Percentiles rank a stretch among this genome's conserved stretches.
Evolutionary conservation across 2,113 vertebrate genomes (phyloP).

Genomic region (Callipepla californica): DNA sequence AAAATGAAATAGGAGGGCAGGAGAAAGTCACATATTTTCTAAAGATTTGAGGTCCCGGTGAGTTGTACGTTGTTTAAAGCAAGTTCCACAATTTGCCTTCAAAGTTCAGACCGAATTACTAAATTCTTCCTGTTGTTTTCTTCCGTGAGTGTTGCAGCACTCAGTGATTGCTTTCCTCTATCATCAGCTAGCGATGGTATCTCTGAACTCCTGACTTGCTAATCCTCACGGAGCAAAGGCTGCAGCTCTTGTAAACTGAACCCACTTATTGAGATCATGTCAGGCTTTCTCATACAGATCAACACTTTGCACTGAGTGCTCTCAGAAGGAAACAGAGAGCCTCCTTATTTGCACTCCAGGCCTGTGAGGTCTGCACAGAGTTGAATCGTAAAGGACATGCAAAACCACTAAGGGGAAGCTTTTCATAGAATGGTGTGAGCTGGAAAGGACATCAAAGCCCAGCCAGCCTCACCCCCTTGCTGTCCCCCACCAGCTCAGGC

Average conservation of each 20-base stretch:
- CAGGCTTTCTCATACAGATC: not conserved
- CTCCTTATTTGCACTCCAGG: not conserved
- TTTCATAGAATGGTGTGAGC: too few relatives aligned
- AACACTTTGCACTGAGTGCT: not conserved
- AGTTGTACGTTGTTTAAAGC: not conserved
- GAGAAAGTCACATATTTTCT: not conserved
- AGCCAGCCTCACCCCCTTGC: too few relatives aligned
- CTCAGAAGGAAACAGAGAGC: not conserved
- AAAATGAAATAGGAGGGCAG: not conserved
- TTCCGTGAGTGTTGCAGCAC: not conserved
- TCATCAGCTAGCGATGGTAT: accelerated
- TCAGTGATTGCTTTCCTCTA: not conserved
- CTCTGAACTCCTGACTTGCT: not conserved
- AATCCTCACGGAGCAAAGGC: not conserved
- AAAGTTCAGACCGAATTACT: not conserved
- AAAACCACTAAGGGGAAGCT: not conserved
- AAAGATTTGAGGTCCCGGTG: accelerated
- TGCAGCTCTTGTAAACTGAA: not conserved
- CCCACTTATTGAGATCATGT: not conserved
- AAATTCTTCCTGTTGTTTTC: conserved; percentile 6
- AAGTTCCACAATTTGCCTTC: not conserved
- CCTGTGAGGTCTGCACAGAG: not conserved
- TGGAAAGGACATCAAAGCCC: too few relatives aligned
- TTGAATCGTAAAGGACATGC: not conserved
- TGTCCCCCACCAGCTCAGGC: too few relatives aligned